A percentile compares a stretch with the other conserved stretches of the same genome.
phyloP scores from a whole-genome alignment of 2,888 invertebrate species.

The Drosophila birchii region DNA sequence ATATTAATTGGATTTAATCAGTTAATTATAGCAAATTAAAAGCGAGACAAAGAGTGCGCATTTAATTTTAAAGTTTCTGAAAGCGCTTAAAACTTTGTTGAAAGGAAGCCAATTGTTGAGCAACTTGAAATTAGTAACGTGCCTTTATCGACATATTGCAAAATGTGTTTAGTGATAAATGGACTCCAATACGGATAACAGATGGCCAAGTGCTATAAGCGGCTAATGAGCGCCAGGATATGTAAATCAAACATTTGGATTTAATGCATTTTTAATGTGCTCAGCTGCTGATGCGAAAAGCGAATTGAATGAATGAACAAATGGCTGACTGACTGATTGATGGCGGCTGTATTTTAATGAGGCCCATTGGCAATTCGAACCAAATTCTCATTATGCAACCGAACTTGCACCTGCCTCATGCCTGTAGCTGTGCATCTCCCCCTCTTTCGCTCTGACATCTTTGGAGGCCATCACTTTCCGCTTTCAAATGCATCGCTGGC shows the following conservation, averaged over 20 bases:
- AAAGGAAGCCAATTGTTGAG: not conserved
- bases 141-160: conserved; percentile 11
- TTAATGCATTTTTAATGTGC: conserved; percentile 52
- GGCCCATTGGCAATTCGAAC: conserved; percentile 33
- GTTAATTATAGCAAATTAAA: conserved; percentile 25
- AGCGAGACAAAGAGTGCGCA: not conserved
- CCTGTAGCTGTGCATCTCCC: not conserved
- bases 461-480: conserved; percentile 2
- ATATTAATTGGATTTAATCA: conserved; percentile 31
- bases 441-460: not conserved
- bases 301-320: conserved; percentile 31
- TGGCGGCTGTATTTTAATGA: conserved; percentile 49
- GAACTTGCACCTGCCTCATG: conserved; percentile 31
- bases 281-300: conserved; percentile 38
- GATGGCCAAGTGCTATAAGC: conserved; percentile 13
- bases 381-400: conserved; percentile 50
- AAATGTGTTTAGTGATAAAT: not conserved
- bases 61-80: conserved; percentile 10
- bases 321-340: conserved; percentile 40
- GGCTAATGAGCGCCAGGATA: conserved; percentile 37
- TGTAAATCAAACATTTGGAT: conserved; percentile 57
- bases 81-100: not conserved
- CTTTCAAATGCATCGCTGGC: conserved; percentile 27
- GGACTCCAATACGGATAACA: not conserved
- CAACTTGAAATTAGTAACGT: conserved; percentile 2